These are phyloP conservation scores for Diorhabda sublineata DNA, from an alignment of 1,140 invertebrate genomes.

Conservation along the genomic window DNA sequence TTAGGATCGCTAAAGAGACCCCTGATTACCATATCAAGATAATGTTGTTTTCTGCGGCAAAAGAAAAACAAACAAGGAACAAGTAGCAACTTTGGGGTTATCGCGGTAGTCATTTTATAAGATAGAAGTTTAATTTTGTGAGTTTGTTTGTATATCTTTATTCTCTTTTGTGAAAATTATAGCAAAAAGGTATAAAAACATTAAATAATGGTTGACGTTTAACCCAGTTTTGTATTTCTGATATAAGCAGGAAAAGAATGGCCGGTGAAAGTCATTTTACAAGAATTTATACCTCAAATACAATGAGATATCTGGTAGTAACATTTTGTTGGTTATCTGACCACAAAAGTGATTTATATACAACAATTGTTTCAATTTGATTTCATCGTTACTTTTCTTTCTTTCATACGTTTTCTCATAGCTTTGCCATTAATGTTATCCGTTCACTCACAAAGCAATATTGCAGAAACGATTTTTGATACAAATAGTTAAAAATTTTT, in stretches of 20 bases:
- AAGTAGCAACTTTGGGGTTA: background rate
- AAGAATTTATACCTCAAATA: constrained; percentile 1
- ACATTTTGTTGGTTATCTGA: background rate
- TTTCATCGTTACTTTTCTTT: background rate
- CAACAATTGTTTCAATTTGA: background rate
- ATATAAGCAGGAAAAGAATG: background rate
- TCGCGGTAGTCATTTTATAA: background rate
- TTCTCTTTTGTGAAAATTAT: background rate
- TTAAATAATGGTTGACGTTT: constrained; percentile 2
- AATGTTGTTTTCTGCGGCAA: background rate
- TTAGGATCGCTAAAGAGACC: background rate
- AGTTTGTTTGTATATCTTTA: constrained; percentile 3
- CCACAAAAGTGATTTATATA: background rate
- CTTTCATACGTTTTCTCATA: no score
- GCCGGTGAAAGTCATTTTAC: background rate
- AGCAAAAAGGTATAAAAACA: constrained; percentile 2
- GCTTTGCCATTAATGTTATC: no score
- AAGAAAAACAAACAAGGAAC: constrained; percentile 1
- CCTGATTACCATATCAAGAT: background rate
- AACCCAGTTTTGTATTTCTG: background rate
- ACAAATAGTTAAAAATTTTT: no score
- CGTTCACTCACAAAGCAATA: no score
- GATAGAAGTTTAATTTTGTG: background rate
- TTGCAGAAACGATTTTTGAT: no score
- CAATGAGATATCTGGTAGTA: background rate